Percentiles rank a stretch among this genome's conserved stretches.
Conservation (phyloP, 2,113 vertebrate genomes). For the Ptilorrhoa leucosticta region DNA sequence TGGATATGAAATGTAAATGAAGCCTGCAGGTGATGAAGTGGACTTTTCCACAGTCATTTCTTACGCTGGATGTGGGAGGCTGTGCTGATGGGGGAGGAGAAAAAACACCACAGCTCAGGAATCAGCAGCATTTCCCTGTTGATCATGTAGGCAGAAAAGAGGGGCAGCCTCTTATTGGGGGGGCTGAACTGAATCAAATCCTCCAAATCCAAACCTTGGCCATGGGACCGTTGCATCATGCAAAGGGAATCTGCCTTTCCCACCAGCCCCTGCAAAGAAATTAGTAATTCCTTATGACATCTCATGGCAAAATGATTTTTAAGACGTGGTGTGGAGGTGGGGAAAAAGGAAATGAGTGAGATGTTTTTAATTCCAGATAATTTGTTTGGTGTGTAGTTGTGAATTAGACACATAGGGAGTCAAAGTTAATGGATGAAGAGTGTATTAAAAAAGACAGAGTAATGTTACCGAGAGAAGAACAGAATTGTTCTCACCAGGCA, state of each 20-base stretch:
- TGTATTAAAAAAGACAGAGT: conserved; percentile 21
- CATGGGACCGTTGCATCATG: fast-evolving
- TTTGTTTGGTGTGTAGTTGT: conserved; percentile 47
- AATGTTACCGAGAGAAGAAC: background rate
- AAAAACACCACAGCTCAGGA: background rate
- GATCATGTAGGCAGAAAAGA: background rate
- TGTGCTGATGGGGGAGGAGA: background rate
- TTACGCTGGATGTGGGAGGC: background rate
- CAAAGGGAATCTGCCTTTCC: background rate
- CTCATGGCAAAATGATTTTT: conserved; percentile 1
- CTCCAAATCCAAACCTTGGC: background rate
- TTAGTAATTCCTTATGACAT: background rate
- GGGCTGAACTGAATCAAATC: background rate
- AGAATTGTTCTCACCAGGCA: conserved; percentile 22
- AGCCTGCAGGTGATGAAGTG: background rate
- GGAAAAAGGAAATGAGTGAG: conserved; percentile 41
- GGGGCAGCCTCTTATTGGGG: background rate
- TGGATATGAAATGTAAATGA: conserved; percentile 5
- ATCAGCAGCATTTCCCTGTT: background rate
- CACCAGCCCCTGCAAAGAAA: background rate
- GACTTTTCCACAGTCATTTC: background rate
- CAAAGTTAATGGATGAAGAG: conserved; percentile 51
- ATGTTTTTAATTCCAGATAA: conserved; percentile 55
- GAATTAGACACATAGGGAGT: conserved; percentile 28
- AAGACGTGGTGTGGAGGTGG: background rate